phyloP scores from a whole-genome alignment of 2,888 invertebrate species.

The Drosophila antonietae region DNA sequence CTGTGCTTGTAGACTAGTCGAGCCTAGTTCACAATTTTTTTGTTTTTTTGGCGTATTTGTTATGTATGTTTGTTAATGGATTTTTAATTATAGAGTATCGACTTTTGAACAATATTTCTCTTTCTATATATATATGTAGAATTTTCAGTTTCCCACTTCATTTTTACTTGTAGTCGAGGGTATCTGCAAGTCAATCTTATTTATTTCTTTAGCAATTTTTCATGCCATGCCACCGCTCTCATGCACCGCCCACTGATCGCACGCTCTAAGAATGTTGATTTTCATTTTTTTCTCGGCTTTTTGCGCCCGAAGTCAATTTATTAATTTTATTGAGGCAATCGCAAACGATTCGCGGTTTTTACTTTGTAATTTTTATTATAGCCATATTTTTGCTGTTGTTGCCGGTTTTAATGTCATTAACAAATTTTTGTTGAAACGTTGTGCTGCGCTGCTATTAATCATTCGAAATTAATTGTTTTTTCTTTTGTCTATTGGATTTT shows the following conservation, averaged over 20 bases:
- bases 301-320: constrained; percentile 59
- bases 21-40: too few species aligned
- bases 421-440: constrained; percentile 57
- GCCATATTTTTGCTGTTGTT: neutral
- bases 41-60: too few species aligned
- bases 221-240: constrained; percentile 9
- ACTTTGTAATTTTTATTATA: constrained; percentile 45
- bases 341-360: constrained; percentile 55
- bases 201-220: constrained; percentile 39
- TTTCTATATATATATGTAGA: too few species aligned
- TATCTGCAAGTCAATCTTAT: neutral
- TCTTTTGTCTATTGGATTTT: constrained; percentile 52
- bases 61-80: too few species aligned
- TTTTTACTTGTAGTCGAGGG: neutral
- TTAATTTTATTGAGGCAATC: constrained; percentile 67
- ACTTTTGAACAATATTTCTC: too few species aligned
- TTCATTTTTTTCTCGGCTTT: constrained; percentile 9
- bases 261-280: constrained; percentile 36
- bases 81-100: too few species aligned
- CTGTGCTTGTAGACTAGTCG: too few species aligned
- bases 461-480: constrained; percentile 63
- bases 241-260: constrained; percentile 7
- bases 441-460: constrained; percentile 67
- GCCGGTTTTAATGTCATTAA: constrained; percentile 73
- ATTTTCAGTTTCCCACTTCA: too few species aligned